A percentile compares a stretch with the other conserved stretches of the same genome.
Evolutionary conservation across 2,888 invertebrate species (phyloP).

Genomic region (Polietes domitor): DNA sequence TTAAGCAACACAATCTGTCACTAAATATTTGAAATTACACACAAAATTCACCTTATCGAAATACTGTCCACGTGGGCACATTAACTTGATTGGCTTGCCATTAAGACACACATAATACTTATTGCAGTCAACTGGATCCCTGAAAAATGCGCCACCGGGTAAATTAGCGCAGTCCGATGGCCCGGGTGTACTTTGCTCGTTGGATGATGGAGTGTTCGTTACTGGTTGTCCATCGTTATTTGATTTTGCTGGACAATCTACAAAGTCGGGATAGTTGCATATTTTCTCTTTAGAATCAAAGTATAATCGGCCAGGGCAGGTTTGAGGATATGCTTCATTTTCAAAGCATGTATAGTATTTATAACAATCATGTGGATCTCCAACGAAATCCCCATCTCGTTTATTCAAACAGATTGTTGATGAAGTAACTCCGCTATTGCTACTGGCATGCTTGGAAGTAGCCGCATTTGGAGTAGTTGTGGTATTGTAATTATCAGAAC

Average conservation of each 20-base stretch:
- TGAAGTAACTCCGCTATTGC: too few relatives aligned
- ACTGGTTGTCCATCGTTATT: neutral
- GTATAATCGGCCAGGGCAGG: conserved; percentile 52
- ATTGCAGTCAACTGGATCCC: conserved; percentile 56
- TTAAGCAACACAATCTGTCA: conserved; percentile 43
- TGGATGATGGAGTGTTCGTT: neutral
- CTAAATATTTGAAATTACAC: conserved; percentile 57
- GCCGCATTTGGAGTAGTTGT: neutral
- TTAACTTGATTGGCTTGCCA: conserved; percentile 42
- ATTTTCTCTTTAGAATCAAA: conserved; percentile 58
- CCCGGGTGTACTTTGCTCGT: neutral
- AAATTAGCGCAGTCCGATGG: conserved; percentile 36
- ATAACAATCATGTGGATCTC: conserved; percentile 54
- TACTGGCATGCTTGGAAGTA: neutral
- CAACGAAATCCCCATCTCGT: conserved; percentile 53
- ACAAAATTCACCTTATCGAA: conserved; percentile 56
- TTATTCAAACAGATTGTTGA: conserved; percentile 42
- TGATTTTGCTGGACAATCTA: conserved; percentile 37
- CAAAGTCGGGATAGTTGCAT: conserved; percentile 60
- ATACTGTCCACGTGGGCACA: conserved; percentile 59
- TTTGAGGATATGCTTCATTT: conserved; percentile 50
- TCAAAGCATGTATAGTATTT: conserved; percentile 63
- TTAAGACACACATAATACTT: conserved; percentile 63
- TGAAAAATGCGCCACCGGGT: conserved; percentile 57
- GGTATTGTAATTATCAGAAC: neutral